Evolutionary conservation across 53 echinoderm and acorn worm genomes (phyloP).

Genomic region (Crossaster papposus): DNA sequence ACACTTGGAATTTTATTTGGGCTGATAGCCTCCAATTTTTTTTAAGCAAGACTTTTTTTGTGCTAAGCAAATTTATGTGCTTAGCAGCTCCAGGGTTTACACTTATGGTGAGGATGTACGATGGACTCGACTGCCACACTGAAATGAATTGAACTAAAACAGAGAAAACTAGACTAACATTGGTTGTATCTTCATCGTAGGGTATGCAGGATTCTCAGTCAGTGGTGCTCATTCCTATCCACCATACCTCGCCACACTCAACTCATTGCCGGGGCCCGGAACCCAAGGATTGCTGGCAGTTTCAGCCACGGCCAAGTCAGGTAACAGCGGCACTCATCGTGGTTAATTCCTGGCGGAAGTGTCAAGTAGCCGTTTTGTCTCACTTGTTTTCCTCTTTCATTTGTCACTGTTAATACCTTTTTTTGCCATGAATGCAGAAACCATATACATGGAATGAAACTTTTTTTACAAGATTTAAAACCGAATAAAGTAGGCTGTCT

Average conservation of each 20-base stretch:
- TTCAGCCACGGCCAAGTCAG: conserved; percentile 36
- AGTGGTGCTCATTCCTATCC: conserved; percentile 49
- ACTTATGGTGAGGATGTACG: too few relatives aligned
- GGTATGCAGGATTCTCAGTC: conserved; percentile 57
- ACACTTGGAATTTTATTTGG: too few relatives aligned
- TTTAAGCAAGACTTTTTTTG: too few relatives aligned
- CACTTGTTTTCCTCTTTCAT: background rate
- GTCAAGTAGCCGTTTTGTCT: background rate
- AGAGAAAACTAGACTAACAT: background rate
- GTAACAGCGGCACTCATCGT: background rate
- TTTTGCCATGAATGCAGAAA: too few relatives aligned
- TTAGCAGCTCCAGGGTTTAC: too few relatives aligned
- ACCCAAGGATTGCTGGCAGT: conserved; percentile 50
- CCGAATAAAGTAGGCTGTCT: background rate
- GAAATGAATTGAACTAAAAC: too few relatives aligned
- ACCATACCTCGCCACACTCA: conserved; percentile 48
- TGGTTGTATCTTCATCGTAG: conserved; percentile 31
- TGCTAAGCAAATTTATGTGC: too few relatives aligned
- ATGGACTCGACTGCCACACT: too few relatives aligned
- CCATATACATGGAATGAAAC: background rate
- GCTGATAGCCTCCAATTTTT: too few relatives aligned
- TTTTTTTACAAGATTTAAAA: background rate
- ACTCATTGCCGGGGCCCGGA: conserved; percentile 14
- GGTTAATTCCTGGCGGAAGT: background rate
- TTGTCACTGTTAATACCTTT: background rate